Evolutionary conservation across 2,113 vertebrate species (phyloP), one percentile per base, ranked within the genome.

Genomic region (Thymallus thymallus): DNA sequence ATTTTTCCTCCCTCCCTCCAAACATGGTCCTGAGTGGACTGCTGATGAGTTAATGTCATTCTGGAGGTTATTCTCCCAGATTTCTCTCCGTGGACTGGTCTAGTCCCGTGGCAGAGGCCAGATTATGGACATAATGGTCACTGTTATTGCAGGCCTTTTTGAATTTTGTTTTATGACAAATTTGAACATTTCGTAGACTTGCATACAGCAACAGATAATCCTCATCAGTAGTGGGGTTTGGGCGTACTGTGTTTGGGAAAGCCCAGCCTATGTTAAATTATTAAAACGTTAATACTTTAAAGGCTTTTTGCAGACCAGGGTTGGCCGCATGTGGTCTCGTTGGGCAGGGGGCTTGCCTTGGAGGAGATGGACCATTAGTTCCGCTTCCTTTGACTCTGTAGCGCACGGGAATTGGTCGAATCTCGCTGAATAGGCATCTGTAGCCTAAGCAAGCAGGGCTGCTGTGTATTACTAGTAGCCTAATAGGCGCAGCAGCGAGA

Each of bases 11-110:
- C 29, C 29, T 41, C 35, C 35, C 35, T 41, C 35, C 9, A 80
- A 76, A 75, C 18, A 68, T 72, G 71, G 26, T 66, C 23, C 23
- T 90, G 88, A 82, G 80, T 68, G 60, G 79, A 88, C 84, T 88
- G 56, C 76, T 32, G 73, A 91, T 85, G 73, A 74, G 24, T 66
- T 23, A 24, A 10, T 83, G 80, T 69, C 78, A 88, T 86, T 82
- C 85, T 68, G 71, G 68, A 71, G 46, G 35, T 78, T 51, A 51
- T 14, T 14, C 60, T n/a, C 70, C 56, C 72, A 69, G 73, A 79
- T 63, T 24, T 14, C 23, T 16, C 24, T n/a, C 12, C 26, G 3
- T 26, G 18, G 22, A 4, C 61, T 63, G 22, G 12, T 62, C 24
- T 26, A 10, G 12, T 3, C 22, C 16, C 26, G 61, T 22, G 12